phyloP scores from a whole-genome alignment of 2,888 invertebrate genomes.

The Apodemia hepburni region DNA sequence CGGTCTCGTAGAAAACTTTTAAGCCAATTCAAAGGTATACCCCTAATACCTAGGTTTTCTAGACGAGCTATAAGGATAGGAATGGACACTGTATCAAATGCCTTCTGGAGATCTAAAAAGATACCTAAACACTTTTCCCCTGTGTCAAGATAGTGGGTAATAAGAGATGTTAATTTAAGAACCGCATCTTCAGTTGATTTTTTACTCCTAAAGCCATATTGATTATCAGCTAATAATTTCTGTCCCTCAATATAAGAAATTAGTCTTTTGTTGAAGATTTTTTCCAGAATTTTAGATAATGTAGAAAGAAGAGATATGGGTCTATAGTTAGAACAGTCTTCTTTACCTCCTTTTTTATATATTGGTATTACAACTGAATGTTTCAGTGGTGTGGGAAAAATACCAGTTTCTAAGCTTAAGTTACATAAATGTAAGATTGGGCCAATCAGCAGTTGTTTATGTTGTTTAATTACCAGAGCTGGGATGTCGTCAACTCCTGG shows the following conservation, averaged over 20 bases:
- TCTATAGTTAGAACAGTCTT: constrained; percentile 17
- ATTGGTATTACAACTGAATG: constrained; percentile 16
- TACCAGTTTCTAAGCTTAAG: constrained; percentile 14
- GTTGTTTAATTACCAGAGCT: constrained; percentile 9
- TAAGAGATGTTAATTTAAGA: neutral
- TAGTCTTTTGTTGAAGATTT: neutral
- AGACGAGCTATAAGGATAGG: neutral
- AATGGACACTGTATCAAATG: too few relatives aligned
- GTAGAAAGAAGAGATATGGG: constrained; percentile 3
- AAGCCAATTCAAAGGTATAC: neutral
- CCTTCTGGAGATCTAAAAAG: neutral
- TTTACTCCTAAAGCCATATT: too few relatives aligned
- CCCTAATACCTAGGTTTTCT: neutral
- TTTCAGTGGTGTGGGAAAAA: constrained; percentile 17
- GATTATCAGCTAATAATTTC: neutral
- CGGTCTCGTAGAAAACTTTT: neutral
- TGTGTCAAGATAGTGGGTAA: neutral
- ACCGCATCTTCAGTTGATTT: too few relatives aligned
- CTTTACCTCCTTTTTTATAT: constrained; percentile 16
- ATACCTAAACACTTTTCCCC: neutral
- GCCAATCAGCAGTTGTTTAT: neutral
- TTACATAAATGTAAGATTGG: constrained; percentile 13
- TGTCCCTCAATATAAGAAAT: neutral
- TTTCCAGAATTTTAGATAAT: neutral
- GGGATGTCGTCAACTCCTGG: constrained; percentile 12